Evolutionary conservation across 2,797 vertebrate genomes (phyloP).

Genomic region (Molossus molossus): DNA sequence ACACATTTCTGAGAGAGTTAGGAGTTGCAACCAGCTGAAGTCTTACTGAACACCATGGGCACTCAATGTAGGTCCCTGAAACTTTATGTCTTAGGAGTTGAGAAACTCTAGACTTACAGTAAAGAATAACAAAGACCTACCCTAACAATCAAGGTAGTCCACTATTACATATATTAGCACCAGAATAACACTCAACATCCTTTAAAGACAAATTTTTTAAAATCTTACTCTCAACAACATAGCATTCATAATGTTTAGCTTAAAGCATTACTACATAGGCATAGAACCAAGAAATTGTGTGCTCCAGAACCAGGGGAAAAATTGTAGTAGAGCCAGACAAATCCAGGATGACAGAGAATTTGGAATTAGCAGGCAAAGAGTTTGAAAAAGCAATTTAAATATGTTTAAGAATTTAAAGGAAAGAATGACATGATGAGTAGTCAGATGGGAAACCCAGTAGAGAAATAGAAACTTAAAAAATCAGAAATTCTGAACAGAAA

Average conservation of each 20-base stretch:
- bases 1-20: background rate
- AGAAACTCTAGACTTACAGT: background rate
- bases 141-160: background rate
- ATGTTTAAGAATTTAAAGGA: slow-evolving; percentile 50
- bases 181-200: background rate
- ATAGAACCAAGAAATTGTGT: background rate
- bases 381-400: background rate
- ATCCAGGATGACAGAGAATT: background rate
- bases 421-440: background rate
- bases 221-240: background rate
- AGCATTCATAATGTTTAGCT: background rate
- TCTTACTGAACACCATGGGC: background rate
- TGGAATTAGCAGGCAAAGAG: background rate
- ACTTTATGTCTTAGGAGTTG: background rate
- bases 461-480: slow-evolving; percentile 28
- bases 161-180: background rate
- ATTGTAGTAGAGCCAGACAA: background rate
- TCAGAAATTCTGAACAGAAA: slow-evolving; percentile 1
- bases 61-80: background rate
- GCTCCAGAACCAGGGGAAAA: background rate
- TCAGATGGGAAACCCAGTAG: background rate
- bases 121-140: background rate
- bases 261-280: background rate
- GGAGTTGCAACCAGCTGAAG: background rate
- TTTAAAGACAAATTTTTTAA: background rate